Conservation (phyloP, 1,140 invertebrate genomes). For the Argopecten irradians region DNA sequence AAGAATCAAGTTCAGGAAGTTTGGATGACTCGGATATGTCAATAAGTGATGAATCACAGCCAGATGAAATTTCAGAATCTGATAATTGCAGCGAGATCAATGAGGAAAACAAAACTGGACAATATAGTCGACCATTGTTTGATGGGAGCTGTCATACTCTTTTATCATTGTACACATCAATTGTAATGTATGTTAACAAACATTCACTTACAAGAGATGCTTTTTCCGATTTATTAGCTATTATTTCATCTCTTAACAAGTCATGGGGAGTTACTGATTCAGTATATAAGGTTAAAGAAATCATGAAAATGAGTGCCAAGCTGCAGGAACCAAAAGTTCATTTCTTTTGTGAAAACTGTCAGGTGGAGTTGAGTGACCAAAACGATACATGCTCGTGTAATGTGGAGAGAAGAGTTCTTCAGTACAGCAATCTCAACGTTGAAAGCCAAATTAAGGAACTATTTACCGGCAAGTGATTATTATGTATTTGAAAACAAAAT, state of each 20-base stretch:
- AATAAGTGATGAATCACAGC: not conserved
- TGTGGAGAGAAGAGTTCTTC: not conserved
- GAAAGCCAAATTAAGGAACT: constrained; percentile 7
- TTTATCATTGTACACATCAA: not conserved
- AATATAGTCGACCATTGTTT: not conserved
- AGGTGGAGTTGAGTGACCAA: not conserved
- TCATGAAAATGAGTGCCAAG: not conserved
- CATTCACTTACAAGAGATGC: not conserved
- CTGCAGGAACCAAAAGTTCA: constrained; percentile 31
- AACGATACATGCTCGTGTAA: not conserved
- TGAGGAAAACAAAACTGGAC: not conserved
- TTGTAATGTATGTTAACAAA: not conserved
- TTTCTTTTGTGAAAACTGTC: constrained; percentile 26
- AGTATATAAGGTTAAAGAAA: constrained; percentile 30
- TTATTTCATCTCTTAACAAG: not conserved
- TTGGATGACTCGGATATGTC: not conserved
- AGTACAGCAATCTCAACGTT: not conserved
- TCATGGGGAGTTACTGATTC: not conserved
- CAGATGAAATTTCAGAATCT: not conserved
- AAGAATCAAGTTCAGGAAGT: not conserved
- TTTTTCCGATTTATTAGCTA: not conserved
- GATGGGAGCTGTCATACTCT: not conserved
- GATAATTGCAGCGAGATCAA: not conserved
- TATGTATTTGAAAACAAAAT: too few relatives aligned
- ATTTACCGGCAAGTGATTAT: constrained; percentile 26